Base-by-base conservation (phyloP, 2,113 vertebrate genomes). In the Rhodinocichla rosea region DNA sequence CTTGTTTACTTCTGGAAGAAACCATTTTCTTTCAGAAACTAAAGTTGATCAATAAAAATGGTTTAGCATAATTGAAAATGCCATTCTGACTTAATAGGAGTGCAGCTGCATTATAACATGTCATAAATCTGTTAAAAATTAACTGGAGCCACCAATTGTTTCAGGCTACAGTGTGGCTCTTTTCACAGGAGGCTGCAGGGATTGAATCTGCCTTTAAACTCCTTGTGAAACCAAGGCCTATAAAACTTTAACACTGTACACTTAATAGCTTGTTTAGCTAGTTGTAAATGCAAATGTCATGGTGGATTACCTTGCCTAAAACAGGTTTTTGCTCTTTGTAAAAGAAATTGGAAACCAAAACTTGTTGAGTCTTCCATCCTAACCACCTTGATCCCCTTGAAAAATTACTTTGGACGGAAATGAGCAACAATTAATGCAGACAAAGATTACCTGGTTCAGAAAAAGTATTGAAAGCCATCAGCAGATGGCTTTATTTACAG, bases 401-500 rank as follows among this genome's bases (percentile, higher is more conserved):
- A 93, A 89, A 90, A 80, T 49, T 40, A 40, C 6, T 37, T 21
- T 21, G 12, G 20, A 93, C 6, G 1, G 55, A 96, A 96, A 88
- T 80, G 76, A 92, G 47, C 68, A 94, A 32, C 70, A 85, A 39
- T 50, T 88, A 81, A 70, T 39, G 24, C 28, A 76, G 23, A 62
- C 10, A 62, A 95, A 93, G 42, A 63, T 74, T 94, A 96, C 88
- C 88, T 95, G 85, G 32, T 93, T 86, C 59, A 42, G 59, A 49
- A 86, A 69, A 89, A 78, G 11, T 79, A 91, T 71, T 97, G 71
- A 80, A 45, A 45, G 20, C 10, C 85, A 86, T 28, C 21, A 96
- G 82, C 92, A 94, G 92, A 94, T 93, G 75, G 53, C 62, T 96
- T 94, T 93, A 77, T 93, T 97, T 93, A 85, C 74, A 90, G 52